These are phyloP conservation scores for Microplitis mediator DNA, from an alignment of 1,140 invertebrate species.

Conservation along the genomic window DNA sequence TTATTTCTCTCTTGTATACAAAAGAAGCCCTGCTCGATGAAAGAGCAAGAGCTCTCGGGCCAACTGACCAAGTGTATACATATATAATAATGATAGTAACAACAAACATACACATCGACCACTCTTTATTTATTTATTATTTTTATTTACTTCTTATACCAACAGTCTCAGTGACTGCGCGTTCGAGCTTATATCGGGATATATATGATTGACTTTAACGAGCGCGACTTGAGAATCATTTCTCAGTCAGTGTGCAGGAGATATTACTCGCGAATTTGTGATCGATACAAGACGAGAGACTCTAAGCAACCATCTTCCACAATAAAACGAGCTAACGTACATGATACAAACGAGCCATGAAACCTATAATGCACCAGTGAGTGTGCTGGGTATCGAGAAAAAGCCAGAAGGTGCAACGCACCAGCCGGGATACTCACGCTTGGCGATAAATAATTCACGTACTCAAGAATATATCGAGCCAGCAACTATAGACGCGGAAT, in stretches of 20 bases:
- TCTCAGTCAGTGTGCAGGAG: background rate
- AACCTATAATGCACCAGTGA: background rate
- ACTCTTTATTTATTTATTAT: no score
- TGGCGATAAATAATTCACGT: slow-evolving; percentile 54
- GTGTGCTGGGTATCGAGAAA: background rate
- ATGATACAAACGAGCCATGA: background rate
- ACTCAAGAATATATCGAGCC: slow-evolving; percentile 21
- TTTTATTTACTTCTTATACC: no score
- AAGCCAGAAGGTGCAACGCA: slow-evolving; percentile 11
- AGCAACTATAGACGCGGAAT: background rate
- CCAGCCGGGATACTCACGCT: slow-evolving; percentile 32
- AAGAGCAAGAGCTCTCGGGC: slow-evolving; percentile 1
- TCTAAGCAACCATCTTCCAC: background rate
- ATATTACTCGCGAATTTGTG: slow-evolving; percentile 29
- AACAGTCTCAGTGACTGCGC: no score
- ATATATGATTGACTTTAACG: slow-evolving; percentile 29
- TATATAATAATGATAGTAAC: no score
- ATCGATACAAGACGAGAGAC: slow-evolving; percentile 24
- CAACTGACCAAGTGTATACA: background rate
- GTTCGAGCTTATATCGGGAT: background rate
- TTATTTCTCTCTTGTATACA: slow-evolving; percentile 1
- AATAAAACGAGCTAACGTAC: background rate
- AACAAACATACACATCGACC: no score
- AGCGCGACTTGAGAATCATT: slow-evolving; percentile 13
- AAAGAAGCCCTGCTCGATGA: background rate